Percentiles rank a stretch among this genome's conserved stretches.
Conservation (phyloP, 2,888 invertebrate genomes). For the Drosophila sordidula region DNA sequence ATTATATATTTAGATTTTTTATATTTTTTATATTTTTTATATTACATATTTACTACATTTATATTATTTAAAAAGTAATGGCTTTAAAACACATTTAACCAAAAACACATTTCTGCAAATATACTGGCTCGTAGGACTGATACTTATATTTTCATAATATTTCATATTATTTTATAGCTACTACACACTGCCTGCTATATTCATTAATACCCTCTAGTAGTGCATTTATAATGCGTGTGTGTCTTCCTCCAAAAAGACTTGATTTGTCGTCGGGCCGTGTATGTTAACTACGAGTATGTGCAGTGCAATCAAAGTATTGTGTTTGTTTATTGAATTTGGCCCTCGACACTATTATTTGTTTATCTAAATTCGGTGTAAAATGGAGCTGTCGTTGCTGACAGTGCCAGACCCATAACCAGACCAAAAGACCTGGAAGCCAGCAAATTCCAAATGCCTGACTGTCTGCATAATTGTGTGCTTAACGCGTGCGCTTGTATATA, state of each 20-base stretch:
- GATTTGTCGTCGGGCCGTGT: slow-evolving; percentile 10
- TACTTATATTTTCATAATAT: too few relatives aligned
- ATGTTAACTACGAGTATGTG: slow-evolving; percentile 31
- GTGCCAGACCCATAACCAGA: slow-evolving; percentile 10
- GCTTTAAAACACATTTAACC: too few relatives aligned
- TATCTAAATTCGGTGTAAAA: slow-evolving; percentile 80
- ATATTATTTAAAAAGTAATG: too few relatives aligned
- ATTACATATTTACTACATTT: too few relatives aligned
- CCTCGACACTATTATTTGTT: slow-evolving; percentile 65
- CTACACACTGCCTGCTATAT: too few relatives aligned
- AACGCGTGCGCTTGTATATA: slow-evolving; percentile 66
- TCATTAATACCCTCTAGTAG: not conserved
- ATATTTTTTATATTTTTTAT: too few relatives aligned
- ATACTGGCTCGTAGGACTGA: too few relatives aligned
- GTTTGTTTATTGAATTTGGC: slow-evolving; percentile 74
- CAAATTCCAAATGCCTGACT: slow-evolving; percentile 76
- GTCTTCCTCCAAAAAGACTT: slow-evolving; percentile 17
- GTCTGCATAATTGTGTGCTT: slow-evolving; percentile 82
- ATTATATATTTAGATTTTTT: too few relatives aligned
- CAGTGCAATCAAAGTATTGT: slow-evolving; percentile 74
- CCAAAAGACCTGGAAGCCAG: slow-evolving; percentile 17
- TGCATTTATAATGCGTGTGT: not conserved
- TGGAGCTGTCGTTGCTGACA: slow-evolving; percentile 61
- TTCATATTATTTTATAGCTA: too few relatives aligned
- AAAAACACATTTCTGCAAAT: too few relatives aligned